phyloP scores from a whole-genome alignment of 2,888 invertebrate genomes.

The Drosophila bunnanda region DNA sequence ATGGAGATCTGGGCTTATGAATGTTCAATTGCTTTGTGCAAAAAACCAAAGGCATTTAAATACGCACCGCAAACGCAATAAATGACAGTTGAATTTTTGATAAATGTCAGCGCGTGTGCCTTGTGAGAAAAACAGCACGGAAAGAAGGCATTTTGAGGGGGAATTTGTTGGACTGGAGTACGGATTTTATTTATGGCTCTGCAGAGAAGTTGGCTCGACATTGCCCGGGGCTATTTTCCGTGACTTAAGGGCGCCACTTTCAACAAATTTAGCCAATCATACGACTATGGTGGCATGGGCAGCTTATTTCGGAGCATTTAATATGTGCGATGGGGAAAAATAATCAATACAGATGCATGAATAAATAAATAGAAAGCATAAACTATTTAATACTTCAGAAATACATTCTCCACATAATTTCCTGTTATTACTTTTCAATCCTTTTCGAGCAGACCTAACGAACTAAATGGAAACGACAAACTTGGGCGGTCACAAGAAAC shows the following conservation, averaged over 20 bases:
- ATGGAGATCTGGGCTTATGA: conserved; percentile 55
- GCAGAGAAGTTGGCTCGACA: conserved; percentile 34
- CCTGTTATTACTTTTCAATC: conserved; percentile 61
- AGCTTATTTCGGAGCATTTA: conserved; percentile 6
- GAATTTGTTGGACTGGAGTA: conserved; percentile 42
- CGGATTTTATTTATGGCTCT: conserved; percentile 75
- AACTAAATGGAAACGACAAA: conserved; percentile 20
- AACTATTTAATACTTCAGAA: conserved; percentile 33
- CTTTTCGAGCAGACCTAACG: conserved; percentile 33
- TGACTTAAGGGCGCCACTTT: conserved; percentile 53
- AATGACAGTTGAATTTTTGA: conserved; percentile 73
- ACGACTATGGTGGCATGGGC: conserved; percentile 19
- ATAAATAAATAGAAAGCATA: conserved; percentile 1
- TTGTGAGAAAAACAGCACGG: neutral
- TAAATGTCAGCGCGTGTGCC: conserved; percentile 71
- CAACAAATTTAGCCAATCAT: conserved; percentile 71
- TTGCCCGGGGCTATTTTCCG: conserved; percentile 48
- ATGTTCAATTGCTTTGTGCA: conserved; percentile 69
- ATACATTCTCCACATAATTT: conserved; percentile 56
- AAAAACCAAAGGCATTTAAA: conserved; percentile 54
- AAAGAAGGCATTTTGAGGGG: conserved; percentile 8
- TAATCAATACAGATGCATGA: conserved; percentile 4
- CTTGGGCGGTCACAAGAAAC: conserved; percentile 19
- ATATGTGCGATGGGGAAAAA: neutral
- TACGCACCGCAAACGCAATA: conserved; percentile 54